Evolutionary conservation across 2,797 vertebrate genomes (phyloP), one percentile per base, ranked within the genome.

Genomic region (Tachyglossus aculeatus): DNA sequence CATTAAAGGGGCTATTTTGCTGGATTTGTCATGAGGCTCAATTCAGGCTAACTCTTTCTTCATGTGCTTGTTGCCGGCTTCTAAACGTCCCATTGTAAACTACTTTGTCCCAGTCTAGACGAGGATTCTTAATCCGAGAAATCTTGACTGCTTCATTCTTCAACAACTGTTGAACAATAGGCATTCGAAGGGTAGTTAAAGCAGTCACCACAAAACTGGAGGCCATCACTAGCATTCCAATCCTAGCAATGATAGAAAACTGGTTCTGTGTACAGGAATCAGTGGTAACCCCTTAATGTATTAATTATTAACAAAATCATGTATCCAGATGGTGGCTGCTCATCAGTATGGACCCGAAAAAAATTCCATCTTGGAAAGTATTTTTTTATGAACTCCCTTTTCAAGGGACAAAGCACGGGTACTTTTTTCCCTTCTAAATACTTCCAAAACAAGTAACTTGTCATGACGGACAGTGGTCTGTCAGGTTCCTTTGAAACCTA

Each of bases 11-110:
- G 2, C n/a, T 45, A 53, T 71, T 81, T 61, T 10, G 54, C 14
- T 66, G 63, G 37, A 9, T 69, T 11, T 58, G 41, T 80, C 56
- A 44, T 64, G 71, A 80, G 38, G 67, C 54, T 70, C 25, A 1
- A 21, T 29, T 31, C 21, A 47, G 39, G 55, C 29, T 24, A 8
- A 51, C 14, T 71, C 47, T 9, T 7, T 15, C 32, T 60, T 19
- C 19, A 4, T 14, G 50, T 36, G 63, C 14, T 41, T 44, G 22
- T 25, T 32, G 60, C 32, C 59, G 33, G 39, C 21, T 33, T 71
- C 34, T 5, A 56, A 57, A 55, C 21, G 27, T 4, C 47, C 12
- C 15, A 33, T 16, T 25, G 32, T 21, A 58, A 21, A 27, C 13
- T 36, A 38, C 2, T 47, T 10, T 7, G 56, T 55, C 9, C 48